Evolutionary conservation across 2,888 invertebrate species (phyloP).

Genomic region (Scotopteryx bipunctaria): DNA sequence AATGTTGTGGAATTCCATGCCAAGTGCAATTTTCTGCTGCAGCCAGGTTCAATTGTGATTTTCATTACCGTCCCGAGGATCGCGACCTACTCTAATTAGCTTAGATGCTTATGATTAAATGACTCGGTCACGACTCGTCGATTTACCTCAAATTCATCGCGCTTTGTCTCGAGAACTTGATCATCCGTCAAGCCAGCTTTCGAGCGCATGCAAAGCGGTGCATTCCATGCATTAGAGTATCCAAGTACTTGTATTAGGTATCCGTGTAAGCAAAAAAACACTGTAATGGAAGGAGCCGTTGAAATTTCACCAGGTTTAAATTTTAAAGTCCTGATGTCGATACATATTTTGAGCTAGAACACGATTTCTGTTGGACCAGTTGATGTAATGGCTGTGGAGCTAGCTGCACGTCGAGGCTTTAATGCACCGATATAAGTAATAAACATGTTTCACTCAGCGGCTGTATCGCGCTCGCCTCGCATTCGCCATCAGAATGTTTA

Average conservation of each 20-base stretch:
- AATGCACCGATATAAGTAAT: slow-evolving; percentile 43
- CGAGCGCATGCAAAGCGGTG: slow-evolving; percentile 48
- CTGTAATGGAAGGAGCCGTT: slow-evolving; percentile 12
- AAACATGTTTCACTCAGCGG: slow-evolving; percentile 38
- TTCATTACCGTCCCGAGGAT: slow-evolving; percentile 78
- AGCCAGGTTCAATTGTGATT: slow-evolving; percentile 77
- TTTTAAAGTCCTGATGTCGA: slow-evolving; percentile 28
- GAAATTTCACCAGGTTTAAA: slow-evolving; percentile 31
- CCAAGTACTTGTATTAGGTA: slow-evolving; percentile 38
- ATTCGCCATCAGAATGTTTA: slow-evolving; percentile 25
- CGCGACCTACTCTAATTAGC: slow-evolving; percentile 81
- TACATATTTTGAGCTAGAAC: slow-evolving; percentile 42
- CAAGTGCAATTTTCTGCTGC: slow-evolving; percentile 72
- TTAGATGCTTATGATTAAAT: slow-evolving; percentile 80
- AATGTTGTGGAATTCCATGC: slow-evolving; percentile 64
- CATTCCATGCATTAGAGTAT: slow-evolving; percentile 43
- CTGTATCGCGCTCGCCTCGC: slow-evolving; percentile 28
- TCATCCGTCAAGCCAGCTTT: slow-evolving; percentile 63
- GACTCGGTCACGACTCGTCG: slow-evolving; percentile 75
- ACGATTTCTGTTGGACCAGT: slow-evolving; percentile 46
- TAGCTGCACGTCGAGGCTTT: slow-evolving; percentile 40
- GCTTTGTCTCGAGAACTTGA: slow-evolving; percentile 69
- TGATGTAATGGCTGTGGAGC: slow-evolving; percentile 47
- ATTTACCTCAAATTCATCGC: slow-evolving; percentile 75
- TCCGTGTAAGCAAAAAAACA: slow-evolving; percentile 41